These are phyloP conservation scores for Phlogophora meticulosa DNA, from an alignment of 2,888 invertebrate genomes.

Conservation along the genomic window DNA sequence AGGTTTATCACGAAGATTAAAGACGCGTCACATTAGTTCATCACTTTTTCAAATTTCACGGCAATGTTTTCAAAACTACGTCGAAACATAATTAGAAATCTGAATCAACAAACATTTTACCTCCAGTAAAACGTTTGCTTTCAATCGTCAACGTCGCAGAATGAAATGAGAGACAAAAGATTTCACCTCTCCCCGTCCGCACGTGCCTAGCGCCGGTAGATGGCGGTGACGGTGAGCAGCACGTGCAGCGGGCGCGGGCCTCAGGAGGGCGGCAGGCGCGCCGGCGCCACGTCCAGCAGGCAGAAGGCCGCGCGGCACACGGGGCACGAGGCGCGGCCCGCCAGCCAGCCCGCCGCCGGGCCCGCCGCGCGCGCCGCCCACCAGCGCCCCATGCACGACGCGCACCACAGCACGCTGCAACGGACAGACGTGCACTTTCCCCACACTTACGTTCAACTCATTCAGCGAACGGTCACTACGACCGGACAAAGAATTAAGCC, in stretches of 20 bases:
- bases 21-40: neutral
- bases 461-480: neutral
- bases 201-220: constrained; percentile 15
- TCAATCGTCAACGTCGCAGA: neutral
- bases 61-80: neutral
- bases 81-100: constrained; percentile 14
- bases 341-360: constrained; percentile 94
- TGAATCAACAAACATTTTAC: constrained; percentile 2
- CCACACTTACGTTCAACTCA: neutral
- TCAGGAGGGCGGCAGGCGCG: constrained; percentile 52
- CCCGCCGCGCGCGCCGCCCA: constrained; percentile 96
- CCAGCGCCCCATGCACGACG: constrained; percentile 96
- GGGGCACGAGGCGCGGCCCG: constrained; percentile 96
- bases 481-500: constrained; percentile 7
- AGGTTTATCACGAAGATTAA: neutral
- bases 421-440: no score
- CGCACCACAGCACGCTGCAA: constrained; percentile 96
- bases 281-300: constrained; percentile 94
- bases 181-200: constrained; percentile 21
- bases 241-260: constrained; percentile 18
- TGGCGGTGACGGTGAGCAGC: constrained; percentile 18
- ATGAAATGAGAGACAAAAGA: constrained; percentile 1
- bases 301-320: constrained; percentile 97
- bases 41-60: neutral
- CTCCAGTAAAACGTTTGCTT: constrained; percentile 2